Percentiles rank a stretch among this genome's conserved stretches.
Conservation (phyloP, 2,888 invertebrate species). For the Dasypolia templi region DNA sequence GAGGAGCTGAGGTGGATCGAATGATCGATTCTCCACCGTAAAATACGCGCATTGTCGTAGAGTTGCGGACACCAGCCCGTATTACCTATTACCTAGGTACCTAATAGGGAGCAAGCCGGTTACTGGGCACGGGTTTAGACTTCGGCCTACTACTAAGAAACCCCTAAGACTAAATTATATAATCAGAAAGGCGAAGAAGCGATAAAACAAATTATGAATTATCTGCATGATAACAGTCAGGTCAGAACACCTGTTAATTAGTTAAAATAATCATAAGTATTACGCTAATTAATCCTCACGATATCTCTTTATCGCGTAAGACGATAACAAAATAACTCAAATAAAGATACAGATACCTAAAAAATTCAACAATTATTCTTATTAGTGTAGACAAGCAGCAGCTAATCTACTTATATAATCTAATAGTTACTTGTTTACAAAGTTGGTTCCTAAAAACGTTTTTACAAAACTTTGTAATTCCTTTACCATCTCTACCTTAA, state of each 20-base stretch:
- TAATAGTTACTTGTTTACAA: no score
- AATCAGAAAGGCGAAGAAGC: background rate
- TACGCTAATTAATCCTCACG: conserved; percentile 24
- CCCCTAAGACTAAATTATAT: no score
- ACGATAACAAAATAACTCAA: conserved; percentile 13
- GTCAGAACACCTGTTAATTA: conserved; percentile 32
- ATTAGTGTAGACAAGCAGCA: background rate
- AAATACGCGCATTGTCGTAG: no score
- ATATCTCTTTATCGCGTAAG: conserved; percentile 28
- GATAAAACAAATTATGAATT: background rate
- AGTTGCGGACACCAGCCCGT: no score
- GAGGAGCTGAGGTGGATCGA: no score
- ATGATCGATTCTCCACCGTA: no score
- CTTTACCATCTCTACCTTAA: no score
- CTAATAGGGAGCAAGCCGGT: background rate
- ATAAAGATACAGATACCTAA: background rate
- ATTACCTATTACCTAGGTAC: no score
- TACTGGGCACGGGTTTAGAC: background rate
- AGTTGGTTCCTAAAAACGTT: no score
- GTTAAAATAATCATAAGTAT: conserved; percentile 9
- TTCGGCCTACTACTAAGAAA: background rate
- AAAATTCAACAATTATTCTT: background rate
- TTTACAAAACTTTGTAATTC: no score
- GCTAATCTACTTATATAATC: no score
- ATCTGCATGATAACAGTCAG: conserved; percentile 10